Evolutionary conservation across 2,888 invertebrate species (phyloP).

Genomic region (Pachliopta kotzebuea): DNA sequence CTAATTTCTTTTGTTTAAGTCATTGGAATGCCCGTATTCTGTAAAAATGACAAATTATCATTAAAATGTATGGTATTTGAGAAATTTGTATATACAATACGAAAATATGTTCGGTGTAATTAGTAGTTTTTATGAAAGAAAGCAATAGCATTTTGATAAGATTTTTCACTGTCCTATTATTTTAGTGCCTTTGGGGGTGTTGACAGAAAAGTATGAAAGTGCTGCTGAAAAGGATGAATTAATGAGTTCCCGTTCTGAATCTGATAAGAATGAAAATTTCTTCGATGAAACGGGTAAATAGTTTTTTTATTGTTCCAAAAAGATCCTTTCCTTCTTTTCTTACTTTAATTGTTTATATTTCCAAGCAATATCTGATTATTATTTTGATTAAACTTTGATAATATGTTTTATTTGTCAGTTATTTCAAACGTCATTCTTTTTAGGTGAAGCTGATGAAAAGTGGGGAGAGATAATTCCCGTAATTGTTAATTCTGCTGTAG

Average conservation of each 20-base stretch:
- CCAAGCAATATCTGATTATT: no score
- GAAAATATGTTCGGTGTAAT: no score
- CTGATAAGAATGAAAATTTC: constrained; percentile 38
- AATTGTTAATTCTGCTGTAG: constrained; percentile 47
- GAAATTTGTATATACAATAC: constrained; percentile 79
- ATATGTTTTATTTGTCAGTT: not conserved
- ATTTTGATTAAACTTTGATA: no score
- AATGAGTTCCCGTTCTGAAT: constrained; percentile 38
- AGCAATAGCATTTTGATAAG: not conserved
- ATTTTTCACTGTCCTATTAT: not conserved
- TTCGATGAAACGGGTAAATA: constrained; percentile 61
- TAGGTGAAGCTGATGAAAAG: constrained; percentile 50
- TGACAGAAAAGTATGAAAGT: constrained; percentile 89
- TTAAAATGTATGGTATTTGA: no score
- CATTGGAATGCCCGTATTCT: no score
- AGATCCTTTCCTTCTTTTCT: not conserved
- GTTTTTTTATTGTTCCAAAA: not conserved
- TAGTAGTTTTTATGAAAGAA: no score
- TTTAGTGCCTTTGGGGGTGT: constrained; percentile 89
- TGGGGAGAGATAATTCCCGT: constrained; percentile 53
- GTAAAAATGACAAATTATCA: no score
- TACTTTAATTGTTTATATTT: not conserved
- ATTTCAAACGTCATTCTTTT: constrained; percentile 5
- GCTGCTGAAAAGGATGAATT: constrained; percentile 86
- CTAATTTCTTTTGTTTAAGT: no score